These are phyloP conservation scores for Coelopa pilipes DNA, from an alignment of 2,888 invertebrate species.

Conservation along the genomic window DNA sequence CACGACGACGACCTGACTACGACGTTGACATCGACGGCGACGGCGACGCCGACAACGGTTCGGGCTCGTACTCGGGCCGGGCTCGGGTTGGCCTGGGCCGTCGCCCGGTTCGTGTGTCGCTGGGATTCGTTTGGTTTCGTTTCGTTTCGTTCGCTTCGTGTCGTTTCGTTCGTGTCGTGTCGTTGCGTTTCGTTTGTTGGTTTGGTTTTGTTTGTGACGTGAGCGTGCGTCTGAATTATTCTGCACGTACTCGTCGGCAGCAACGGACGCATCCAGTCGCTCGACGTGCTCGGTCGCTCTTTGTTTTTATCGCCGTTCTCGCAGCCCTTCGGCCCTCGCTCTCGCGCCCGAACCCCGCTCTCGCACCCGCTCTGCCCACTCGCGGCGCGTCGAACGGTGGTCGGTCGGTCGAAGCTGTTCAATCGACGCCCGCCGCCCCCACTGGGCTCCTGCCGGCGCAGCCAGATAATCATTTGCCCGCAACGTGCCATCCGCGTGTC, in stretches of 20 bases:
- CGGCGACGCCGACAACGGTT: conserved; percentile 10
- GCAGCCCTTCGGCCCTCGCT: neutral
- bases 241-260: conserved; percentile 66
- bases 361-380: too few relatives aligned
- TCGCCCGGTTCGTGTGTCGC: too few relatives aligned
- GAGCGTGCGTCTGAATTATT: conserved; percentile 66
- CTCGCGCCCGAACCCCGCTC: too few relatives aligned
- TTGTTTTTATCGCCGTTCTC: conserved; percentile 25
- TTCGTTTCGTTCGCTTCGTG: conserved; percentile 37
- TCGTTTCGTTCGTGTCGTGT: conserved; percentile 32
- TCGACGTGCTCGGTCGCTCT: conserved; percentile 40
- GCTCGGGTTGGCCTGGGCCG: too few relatives aligned
- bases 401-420: conserved; percentile 16
- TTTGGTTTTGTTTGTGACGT: conserved; percentile 68
- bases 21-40: conserved; percentile 1
- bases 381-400: too few relatives aligned
- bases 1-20: conserved; percentile 33
- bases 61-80: conserved; percentile 19
- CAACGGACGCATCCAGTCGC: conserved; percentile 59
- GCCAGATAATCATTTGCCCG: conserved; percentile 42
- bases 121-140: too few relatives aligned
- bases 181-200: conserved; percentile 52
- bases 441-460: conserved; percentile 1
- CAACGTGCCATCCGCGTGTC: conserved; percentile 41
- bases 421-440: conserved; percentile 17